Percentiles rank a stretch among this genome's conserved stretches.
phyloP scores from a whole-genome alignment of 2,113 vertebrate genomes.

The Silurus asotus region DNA sequence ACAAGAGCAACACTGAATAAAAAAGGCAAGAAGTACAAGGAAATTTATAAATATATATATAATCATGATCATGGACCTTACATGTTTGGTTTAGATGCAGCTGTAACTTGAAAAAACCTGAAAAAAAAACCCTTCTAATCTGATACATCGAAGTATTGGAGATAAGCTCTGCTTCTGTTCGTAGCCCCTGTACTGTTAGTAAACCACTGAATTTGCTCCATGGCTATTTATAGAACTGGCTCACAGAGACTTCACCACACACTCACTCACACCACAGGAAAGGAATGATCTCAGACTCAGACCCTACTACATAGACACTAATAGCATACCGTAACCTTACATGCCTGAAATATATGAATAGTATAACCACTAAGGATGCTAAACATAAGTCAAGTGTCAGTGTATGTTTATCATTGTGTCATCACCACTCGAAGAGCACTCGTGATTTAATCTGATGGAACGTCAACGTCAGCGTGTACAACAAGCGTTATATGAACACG shows the following conservation, averaged over 20 bases:
- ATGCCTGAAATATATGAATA: not conserved
- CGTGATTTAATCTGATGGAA: not conserved
- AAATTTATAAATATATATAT: no score
- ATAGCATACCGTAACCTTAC: not conserved
- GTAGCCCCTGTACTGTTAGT: slow-evolving; percentile 18
- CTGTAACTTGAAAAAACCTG: not conserved
- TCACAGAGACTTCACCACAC: slow-evolving; percentile 33
- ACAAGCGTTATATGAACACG: not conserved
- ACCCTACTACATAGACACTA: not conserved
- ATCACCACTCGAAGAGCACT: not conserved
- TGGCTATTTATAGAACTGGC: slow-evolving; percentile 48
- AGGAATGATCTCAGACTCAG: not conserved
- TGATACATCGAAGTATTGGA: slow-evolving; percentile 39
- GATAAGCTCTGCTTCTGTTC: not conserved
- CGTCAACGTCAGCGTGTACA: no score
- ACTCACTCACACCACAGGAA: not conserved
- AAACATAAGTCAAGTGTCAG: not conserved
- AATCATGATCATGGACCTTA: not conserved
- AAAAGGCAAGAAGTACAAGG: no score
- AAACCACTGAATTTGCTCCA: slow-evolving; percentile 22
- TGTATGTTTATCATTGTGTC: slow-evolving; percentile 10
- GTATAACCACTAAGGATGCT: not conserved
- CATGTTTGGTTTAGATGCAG: no score
- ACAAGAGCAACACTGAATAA: not conserved
- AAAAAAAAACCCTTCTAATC: slow-evolving; percentile 13